phyloP scores from a whole-genome alignment of 2,888 invertebrate species.

The Synergus umbraculus region DNA sequence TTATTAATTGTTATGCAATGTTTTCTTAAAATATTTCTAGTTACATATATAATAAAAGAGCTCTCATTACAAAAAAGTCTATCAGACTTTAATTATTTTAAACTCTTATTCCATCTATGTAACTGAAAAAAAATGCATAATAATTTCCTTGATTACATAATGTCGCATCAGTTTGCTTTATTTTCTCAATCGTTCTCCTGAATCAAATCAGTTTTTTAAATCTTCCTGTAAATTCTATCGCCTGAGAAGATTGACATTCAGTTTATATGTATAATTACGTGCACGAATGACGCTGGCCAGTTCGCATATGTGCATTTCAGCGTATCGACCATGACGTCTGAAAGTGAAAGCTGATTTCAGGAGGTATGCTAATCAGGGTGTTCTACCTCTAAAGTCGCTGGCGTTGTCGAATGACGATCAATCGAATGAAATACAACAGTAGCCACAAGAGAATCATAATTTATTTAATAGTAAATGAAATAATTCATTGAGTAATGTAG shows the following conservation, averaged over 20 bases:
- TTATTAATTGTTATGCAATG: too few relatives aligned
- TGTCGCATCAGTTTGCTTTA: background rate
- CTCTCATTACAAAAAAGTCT: too few relatives aligned
- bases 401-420: slow-evolving; percentile 18
- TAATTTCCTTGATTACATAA: background rate
- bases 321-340: slow-evolving; percentile 31
- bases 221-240: slow-evolving; percentile 6
- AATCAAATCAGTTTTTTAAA: background rate
- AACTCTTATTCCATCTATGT: too few relatives aligned
- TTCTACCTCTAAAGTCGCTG: slow-evolving; percentile 35
- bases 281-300: slow-evolving; percentile 25
- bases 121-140: background rate
- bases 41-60: too few relatives aligned
- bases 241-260: slow-evolving; percentile 3
- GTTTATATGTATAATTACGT: slow-evolving; percentile 1
- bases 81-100: too few relatives aligned
- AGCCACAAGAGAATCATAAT: slow-evolving; percentile 11
- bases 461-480: slow-evolving; percentile 13
- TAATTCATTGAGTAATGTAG: slow-evolving; percentile 2
- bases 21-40: too few relatives aligned
- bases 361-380: slow-evolving; percentile 35
- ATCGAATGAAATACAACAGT: slow-evolving; percentile 13
- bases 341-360: slow-evolving; percentile 29
- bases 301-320: slow-evolving; percentile 32
- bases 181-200: background rate